phyloP scores from a whole-genome alignment of 2,888 invertebrate genomes.

The Harpalus rufipes region DNA sequence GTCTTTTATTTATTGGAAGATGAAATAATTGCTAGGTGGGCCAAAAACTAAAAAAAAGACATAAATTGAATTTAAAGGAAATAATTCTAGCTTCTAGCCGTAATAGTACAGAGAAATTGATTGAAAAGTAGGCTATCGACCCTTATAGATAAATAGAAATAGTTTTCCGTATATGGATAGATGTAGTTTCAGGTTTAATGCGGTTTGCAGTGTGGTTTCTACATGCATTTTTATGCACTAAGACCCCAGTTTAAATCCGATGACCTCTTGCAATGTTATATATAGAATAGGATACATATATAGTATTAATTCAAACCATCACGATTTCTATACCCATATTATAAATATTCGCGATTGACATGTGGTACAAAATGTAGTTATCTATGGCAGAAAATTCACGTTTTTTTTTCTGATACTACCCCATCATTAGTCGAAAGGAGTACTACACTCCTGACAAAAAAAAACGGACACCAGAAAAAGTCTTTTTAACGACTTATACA shows the following conservation, averaged over 20 bases:
- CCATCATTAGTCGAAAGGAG: too few relatives aligned
- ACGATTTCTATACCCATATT: background rate
- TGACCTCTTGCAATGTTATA: background rate
- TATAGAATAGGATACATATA: too few relatives aligned
- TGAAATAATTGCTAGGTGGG: slow-evolving; percentile 18
- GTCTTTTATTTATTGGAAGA: slow-evolving; percentile 11
- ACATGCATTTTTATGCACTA: background rate
- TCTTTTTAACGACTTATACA: too few relatives aligned
- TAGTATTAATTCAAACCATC: background rate
- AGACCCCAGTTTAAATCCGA: background rate
- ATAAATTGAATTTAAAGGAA: too few relatives aligned
- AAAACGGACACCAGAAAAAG: too few relatives aligned
- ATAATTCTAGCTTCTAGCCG: background rate
- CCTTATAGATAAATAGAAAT: slow-evolving; percentile 2
- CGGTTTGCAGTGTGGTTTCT: background rate
- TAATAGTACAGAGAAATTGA: background rate
- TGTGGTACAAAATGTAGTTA: too few relatives aligned
- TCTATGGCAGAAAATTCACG: too few relatives aligned
- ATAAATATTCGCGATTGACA: too few relatives aligned
- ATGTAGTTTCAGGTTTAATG: background rate
- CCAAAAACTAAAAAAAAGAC: background rate
- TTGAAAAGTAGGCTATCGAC: background rate
- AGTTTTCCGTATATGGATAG: background rate
- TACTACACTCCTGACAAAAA: too few relatives aligned
- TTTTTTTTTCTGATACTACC: too few relatives aligned